Evolutionary conservation across 2,113 vertebrate species (phyloP), one percentile per base, ranked within the genome.

Genomic region (Calidris pygmaea): DNA sequence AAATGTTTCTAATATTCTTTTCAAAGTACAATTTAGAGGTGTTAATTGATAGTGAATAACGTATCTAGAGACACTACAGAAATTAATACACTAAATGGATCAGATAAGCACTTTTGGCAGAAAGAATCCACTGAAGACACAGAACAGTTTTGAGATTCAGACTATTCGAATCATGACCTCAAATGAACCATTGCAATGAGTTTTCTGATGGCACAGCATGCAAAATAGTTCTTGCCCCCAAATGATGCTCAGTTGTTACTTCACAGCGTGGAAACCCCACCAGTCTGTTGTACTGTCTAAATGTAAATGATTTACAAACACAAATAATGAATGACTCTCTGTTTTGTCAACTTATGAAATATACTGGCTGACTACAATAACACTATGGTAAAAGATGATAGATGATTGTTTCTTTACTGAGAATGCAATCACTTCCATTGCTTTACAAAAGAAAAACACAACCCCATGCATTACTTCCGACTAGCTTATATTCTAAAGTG

Each of bases 271-370:
- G 39, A 91, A 88, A 83, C 14, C 30, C 30, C 47, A 90, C 50
- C 45, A 93, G 50, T 48, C 53, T 92, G 58, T 91, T 96, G 19
- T 72, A 78, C 68, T 73, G 29, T 59, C 68, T 86, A 93, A 80
- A 86, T 91, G 53, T 65, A 91, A 91, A 88, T 63, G 18, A 95
- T 89, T 92, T 93, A 43, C 35, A 78, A 87, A 66, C 55, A 90
- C 68, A 95, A 95, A 87, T 72, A 88, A 95, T 85, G 41, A 66
- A 95, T 89, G 30, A n/a, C 8, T 47, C 29, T 68, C 65, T 71
- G 53, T 90, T 94, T 94, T 77, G 35, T 78, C 45, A 86, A 37
- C 3, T 75, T 94, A 59, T 24, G 74, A 32, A 89, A 85, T 86
- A 78, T 72, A 67, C 47, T 77, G 59, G 76, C 47, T 52, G 66